Evolutionary conservation across 2,797 vertebrate genomes (phyloP).

Genomic region (Setipinna tenuifilis): DNA sequence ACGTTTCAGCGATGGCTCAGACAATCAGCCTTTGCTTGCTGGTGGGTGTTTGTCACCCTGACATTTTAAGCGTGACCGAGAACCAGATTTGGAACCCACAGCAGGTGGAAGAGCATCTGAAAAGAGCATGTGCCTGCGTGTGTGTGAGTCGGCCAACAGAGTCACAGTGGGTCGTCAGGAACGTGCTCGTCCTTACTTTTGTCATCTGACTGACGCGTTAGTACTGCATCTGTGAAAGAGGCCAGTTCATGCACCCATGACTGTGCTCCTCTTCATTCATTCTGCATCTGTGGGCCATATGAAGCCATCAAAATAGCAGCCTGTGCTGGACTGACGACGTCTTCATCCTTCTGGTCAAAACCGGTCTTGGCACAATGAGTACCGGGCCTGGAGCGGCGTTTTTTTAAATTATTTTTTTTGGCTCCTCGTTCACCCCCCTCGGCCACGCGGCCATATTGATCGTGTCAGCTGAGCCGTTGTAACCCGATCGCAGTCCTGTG

Average conservation of each 20-base stretch:
- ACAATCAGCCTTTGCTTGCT: not conserved
- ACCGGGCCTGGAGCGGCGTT: not conserved
- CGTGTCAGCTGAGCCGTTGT: not conserved
- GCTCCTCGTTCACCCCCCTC: not conserved
- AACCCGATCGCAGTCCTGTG: not conserved
- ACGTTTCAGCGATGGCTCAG: not conserved
- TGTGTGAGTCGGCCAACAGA: not conserved
- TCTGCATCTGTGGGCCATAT: not conserved
- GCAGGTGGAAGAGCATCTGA: constrained; percentile 4
- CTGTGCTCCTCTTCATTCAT: not conserved
- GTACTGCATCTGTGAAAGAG: not conserved
- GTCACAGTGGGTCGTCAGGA: not conserved
- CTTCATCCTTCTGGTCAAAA: not conserved
- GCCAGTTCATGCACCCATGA: not conserved
- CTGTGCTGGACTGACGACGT: not conserved
- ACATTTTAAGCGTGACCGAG: not conserved
- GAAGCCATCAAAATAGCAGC: not conserved
- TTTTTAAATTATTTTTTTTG: too few relatives aligned
- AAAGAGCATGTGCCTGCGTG: not conserved
- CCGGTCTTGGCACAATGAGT: not conserved
- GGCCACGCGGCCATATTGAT: not conserved
- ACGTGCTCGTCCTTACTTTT: too few relatives aligned
- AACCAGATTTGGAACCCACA: not conserved
- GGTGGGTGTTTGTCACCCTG: not conserved
- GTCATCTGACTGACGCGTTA: not conserved